Conservation (phyloP, 1,140 invertebrate species). For the Drosophila truncata region DNA sequence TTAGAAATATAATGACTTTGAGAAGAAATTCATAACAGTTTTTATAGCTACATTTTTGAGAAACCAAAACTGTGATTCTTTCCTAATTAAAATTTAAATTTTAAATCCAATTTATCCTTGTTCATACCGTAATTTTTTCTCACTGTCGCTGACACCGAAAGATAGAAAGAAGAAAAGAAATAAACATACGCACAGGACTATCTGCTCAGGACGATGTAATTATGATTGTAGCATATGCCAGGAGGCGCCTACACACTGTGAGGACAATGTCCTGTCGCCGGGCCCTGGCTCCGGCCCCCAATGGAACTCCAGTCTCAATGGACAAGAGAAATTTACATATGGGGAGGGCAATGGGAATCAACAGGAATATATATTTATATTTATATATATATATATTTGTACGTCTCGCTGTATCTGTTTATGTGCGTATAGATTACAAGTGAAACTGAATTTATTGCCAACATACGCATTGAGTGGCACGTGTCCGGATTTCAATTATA, state of each 20-base stretch:
- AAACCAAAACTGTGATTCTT: no score
- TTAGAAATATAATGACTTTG: no score
- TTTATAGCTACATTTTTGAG: neutral
- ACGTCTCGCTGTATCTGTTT: constrained; percentile 17
- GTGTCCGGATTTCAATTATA: constrained; percentile 74
- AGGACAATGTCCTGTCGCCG: constrained; percentile 38
- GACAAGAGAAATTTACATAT: constrained; percentile 47
- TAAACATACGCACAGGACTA: constrained; percentile 43
- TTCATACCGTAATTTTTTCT: neutral
- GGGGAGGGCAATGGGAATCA: constrained; percentile 10
- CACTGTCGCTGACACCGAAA: constrained; percentile 7
- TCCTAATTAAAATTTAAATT: neutral
- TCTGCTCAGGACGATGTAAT: constrained; percentile 66
- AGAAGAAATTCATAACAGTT: neutral
- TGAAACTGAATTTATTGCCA: constrained; percentile 54
- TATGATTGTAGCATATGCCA: constrained; percentile 70
- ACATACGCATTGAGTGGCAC: constrained; percentile 53
- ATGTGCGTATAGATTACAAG: constrained; percentile 51
- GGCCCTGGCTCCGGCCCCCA: neutral
- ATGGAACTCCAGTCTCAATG: constrained; percentile 11
- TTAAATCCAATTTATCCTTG: no score
- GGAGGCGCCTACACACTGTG: constrained; percentile 48
- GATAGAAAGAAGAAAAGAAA: constrained; percentile 13
- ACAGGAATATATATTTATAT: constrained; percentile 19
- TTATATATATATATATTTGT: neutral